phyloP scores from a whole-genome alignment of 2,888 invertebrate species.

The Lasioglossum villosulum region DNA sequence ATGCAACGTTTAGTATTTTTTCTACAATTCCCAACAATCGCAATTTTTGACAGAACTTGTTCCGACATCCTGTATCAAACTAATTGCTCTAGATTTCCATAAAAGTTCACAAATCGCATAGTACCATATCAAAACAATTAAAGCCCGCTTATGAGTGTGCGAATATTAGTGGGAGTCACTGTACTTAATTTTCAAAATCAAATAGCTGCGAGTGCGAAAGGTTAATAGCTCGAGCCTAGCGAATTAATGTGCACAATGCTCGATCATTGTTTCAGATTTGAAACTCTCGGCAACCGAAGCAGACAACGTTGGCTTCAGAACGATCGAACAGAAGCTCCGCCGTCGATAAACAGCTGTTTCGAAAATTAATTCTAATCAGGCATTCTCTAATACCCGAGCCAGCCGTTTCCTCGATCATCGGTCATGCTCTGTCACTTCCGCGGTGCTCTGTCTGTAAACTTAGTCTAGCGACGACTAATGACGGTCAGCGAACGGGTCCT shows the following conservation, averaged over 20 bases:
- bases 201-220: too few species aligned
- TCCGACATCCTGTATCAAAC: too few species aligned
- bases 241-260: background rate
- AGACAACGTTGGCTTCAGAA: background rate
- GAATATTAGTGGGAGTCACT: too few species aligned
- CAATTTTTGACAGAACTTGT: too few species aligned
- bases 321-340: background rate
- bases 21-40: too few species aligned
- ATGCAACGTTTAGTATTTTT: too few species aligned
- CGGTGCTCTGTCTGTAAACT: constrained; percentile 4
- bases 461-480: constrained; percentile 16
- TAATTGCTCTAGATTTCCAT: too few species aligned
- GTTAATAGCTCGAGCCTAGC: background rate
- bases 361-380: background rate
- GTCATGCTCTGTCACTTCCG: background rate
- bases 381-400: background rate
- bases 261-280: background rate
- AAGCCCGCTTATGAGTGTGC: too few species aligned
- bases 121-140: too few species aligned
- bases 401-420: background rate
- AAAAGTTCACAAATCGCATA: too few species aligned
- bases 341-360: background rate
- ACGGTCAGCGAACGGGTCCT: constrained; percentile 40
- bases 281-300: background rate
- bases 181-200: too few species aligned